phyloP scores from a whole-genome alignment of 1,140 invertebrate genomes.

The Marisa cornuarietis region DNA sequence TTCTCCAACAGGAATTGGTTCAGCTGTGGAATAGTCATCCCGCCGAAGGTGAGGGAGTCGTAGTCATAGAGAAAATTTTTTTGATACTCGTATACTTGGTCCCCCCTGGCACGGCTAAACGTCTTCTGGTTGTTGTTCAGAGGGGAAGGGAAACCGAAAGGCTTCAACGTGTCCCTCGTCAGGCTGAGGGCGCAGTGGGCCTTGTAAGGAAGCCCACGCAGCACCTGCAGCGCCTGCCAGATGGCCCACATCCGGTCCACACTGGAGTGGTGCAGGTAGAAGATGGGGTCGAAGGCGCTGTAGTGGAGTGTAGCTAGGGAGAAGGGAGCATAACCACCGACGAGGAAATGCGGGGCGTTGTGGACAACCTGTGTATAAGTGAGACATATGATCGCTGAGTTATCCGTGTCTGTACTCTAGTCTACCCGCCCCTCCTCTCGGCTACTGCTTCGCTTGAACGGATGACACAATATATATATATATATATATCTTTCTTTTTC shows the following conservation, averaged over 20 bases:
- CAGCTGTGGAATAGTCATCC: slow-evolving; percentile 32
- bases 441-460: too few species aligned
- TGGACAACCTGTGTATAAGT: slow-evolving; percentile 5
- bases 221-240: slow-evolving; percentile 34
- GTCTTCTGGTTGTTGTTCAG: slow-evolving; percentile 37
- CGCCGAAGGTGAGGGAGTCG: slow-evolving; percentile 36
- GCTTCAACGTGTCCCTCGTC: slow-evolving; percentile 27
- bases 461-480: too few species aligned
- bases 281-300: slow-evolving; percentile 34
- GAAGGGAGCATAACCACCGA: slow-evolving; percentile 26
- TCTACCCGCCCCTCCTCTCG: too few species aligned
- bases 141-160: slow-evolving; percentile 30
- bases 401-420: too few species aligned
- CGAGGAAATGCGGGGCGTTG: slow-evolving; percentile 30
- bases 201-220: slow-evolving; percentile 25
- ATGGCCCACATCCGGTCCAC: slow-evolving; percentile 38
- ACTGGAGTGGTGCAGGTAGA: slow-evolving; percentile 33
- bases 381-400: too few species aligned
- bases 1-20: slow-evolving; percentile 25
- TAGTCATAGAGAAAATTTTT: slow-evolving; percentile 31
- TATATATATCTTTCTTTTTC: too few species aligned
- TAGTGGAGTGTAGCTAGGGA: slow-evolving; percentile 31
- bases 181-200: slow-evolving; percentile 34
- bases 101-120: slow-evolving; percentile 20
- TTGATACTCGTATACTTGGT: slow-evolving; percentile 39